Evolutionary conservation across 2,113 vertebrate genomes (phyloP).

Genomic region (Brachyhypopomus gauderio): DNA sequence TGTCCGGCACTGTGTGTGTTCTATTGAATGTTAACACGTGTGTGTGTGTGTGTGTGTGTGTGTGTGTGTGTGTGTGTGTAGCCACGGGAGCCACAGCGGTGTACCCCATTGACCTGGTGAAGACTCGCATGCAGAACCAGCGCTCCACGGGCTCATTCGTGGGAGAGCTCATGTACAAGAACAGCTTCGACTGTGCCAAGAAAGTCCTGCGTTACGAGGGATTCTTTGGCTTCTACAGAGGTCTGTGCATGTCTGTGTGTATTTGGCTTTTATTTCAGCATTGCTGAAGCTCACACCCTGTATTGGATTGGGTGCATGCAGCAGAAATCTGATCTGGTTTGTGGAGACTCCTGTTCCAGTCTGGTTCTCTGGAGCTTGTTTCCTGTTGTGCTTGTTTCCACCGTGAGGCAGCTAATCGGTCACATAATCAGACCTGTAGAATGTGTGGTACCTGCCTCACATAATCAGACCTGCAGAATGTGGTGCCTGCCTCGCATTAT

Average conservation of each 20-base stretch:
- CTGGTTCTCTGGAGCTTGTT: no score
- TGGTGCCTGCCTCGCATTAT: no score
- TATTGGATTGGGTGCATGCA: no score
- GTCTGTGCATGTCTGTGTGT: neutral
- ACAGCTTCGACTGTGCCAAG: slow-evolving; percentile 97
- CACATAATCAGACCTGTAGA: no score
- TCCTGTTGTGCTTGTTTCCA: neutral
- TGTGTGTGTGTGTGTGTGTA: slow-evolving; percentile 55
- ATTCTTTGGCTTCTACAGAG: slow-evolving; percentile 92
- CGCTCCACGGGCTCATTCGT: slow-evolving; percentile 88
- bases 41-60: neutral
- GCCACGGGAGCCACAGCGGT: slow-evolving; percentile 95
- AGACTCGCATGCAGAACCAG: slow-evolving; percentile 98
- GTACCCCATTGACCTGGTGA: slow-evolving; percentile 95
- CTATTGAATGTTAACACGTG: neutral
- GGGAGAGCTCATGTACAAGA: slow-evolving; percentile 97
- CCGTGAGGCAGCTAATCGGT: no score
- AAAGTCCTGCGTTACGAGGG: slow-evolving; percentile 96
- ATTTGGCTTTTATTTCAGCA: no score
- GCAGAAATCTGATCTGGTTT: no score
- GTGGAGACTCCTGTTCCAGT: no score
- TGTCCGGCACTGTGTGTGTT: no score
- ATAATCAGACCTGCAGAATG: no score
- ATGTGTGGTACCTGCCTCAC: no score
- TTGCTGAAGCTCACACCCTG: no score